Evolutionary conservation across 2,888 invertebrate species (phyloP), one percentile per base, ranked within the genome.

Genomic region (Pecten maximus): DNA sequence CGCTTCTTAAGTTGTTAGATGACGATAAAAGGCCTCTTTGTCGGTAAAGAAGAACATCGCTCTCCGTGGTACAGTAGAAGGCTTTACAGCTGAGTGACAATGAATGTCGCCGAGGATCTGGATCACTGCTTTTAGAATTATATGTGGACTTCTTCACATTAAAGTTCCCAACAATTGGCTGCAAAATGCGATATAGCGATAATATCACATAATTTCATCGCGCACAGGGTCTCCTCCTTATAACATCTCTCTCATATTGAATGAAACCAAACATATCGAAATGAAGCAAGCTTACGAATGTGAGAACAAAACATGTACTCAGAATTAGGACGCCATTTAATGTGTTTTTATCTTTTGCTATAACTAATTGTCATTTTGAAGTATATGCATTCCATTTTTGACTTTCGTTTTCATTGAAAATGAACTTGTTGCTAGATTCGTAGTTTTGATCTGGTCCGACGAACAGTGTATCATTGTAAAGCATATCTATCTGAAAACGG

Each of bases 291-390:
- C 23, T 28, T 74, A 35, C 35, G 74, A 28, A 74, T 74, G 74
- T 74, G 74, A 74, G n/a, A 60, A 60, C 60, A 60, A 60, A 74
- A 74, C 19, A 4, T 74, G 28, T 35, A 28, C 74, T 74, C 74
- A 74, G 74, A 74, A 74, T 74, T 74, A 74, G 74, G 74, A 74
- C 74, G 74, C 74, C 74, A 35, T 74, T 28, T 74, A 74, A 28
- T 54, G 54, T 54, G 54, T 74, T 74, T 60, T 74, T 74, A 74
- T 74, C 74, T 28, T 74, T 74, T 35, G 12, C 74, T 74, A 74
- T 35, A 35, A 74, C 74, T 74, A 12, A 16, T 74, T 74, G 28
- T 23, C 74, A 35, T 74, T 74, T 74, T 74, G 74, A 74, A 74
- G 74, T 74, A 28, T 74, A 74, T 74, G 35, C 74, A 35, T 74